A percentile compares a stretch with the other conserved stretches of the same genome.
phyloP scores from a whole-genome alignment of 2,888 invertebrate species.

The Zygothrica quintamaculata region DNA sequence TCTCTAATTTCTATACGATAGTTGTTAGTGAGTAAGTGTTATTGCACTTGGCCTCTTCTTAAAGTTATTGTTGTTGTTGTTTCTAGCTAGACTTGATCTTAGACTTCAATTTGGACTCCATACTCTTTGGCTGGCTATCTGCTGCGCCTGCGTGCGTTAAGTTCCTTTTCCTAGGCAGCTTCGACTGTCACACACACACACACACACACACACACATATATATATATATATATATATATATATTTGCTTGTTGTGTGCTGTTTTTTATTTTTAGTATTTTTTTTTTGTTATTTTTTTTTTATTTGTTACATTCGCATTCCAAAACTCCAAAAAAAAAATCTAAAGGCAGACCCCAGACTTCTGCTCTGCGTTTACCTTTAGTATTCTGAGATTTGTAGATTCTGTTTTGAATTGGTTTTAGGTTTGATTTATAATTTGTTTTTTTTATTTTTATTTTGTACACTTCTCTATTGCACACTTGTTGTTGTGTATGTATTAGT shows the following conservation, averaged over 20 bases:
- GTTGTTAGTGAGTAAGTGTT: slow-evolving; percentile 47
- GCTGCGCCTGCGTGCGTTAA: slow-evolving; percentile 48
- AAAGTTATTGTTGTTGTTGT: slow-evolving; percentile 40
- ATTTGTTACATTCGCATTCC: slow-evolving; percentile 47
- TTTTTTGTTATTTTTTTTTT: slow-evolving; percentile 14
- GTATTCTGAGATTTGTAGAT: slow-evolving; percentile 25
- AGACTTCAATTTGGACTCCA: slow-evolving; percentile 60
- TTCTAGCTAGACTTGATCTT: slow-evolving; percentile 63
- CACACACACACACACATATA: slow-evolving; percentile 7
- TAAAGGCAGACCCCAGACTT: slow-evolving; percentile 17
- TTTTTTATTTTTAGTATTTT: slow-evolving; percentile 15
- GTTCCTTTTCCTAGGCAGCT: slow-evolving; percentile 47
- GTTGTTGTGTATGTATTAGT: slow-evolving; percentile 48
- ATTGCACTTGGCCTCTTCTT: slow-evolving; percentile 74
- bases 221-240: too few species aligned
- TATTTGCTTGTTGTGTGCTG: slow-evolving; percentile 9
- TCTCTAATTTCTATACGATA: slow-evolving; percentile 35
- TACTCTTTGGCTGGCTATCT: slow-evolving; percentile 43
- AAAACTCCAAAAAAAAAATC: slow-evolving; percentile 44
- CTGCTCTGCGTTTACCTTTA: slow-evolving; percentile 23
- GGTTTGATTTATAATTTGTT: neutral
- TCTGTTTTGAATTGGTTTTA: neutral
- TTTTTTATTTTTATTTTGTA: slow-evolving; percentile 9
- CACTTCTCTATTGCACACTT: slow-evolving; percentile 37
- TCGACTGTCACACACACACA: slow-evolving; percentile 9